A percentile compares a stretch with the other conserved stretches of the same genome.
These are phyloP conservation scores for Platerodrilus igneus DNA, from an alignment of 2,888 invertebrate genomes.

Conservation along the genomic window DNA sequence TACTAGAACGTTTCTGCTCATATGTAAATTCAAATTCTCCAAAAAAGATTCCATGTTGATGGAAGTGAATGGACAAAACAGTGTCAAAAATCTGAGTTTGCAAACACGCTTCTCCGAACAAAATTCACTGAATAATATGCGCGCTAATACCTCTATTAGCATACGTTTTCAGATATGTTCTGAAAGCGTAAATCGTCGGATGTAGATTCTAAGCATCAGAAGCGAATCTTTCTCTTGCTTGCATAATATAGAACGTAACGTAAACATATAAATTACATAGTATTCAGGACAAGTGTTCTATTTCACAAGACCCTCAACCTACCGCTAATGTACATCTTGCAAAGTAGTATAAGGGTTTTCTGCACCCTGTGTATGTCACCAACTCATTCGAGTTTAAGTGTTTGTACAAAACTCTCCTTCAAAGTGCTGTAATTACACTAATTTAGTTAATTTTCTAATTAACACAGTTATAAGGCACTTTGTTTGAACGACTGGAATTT, in stretches of 20 bases:
- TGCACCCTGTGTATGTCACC: slow-evolving; percentile 18
- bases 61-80: no score
- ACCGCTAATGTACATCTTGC: slow-evolving; percentile 15
- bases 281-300: slow-evolving; percentile 23
- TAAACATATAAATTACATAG: slow-evolving; percentile 23
- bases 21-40: no score
- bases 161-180: no score
- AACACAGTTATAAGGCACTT: slow-evolving; percentile 19
- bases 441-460: slow-evolving; percentile 24
- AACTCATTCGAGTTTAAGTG: slow-evolving; percentile 25
- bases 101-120: no score
- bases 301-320: slow-evolving; percentile 17
- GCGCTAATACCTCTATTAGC: no score
- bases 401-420: slow-evolving; percentile 23
- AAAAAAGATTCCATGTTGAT: no score
- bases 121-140: no score
- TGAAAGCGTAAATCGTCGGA: no score
- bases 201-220: no score
- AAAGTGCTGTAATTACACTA: slow-evolving; percentile 22
- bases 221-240: slow-evolving; percentile 11
- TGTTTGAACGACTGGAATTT: slow-evolving; percentile 17
- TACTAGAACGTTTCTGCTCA: no score
- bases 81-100: no score
- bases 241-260: slow-evolving; percentile 19
- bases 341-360: slow-evolving; percentile 21